Evolutionary conservation across 1,140 invertebrate species (phyloP).

Genomic region (Drosophila simulans): DNA sequence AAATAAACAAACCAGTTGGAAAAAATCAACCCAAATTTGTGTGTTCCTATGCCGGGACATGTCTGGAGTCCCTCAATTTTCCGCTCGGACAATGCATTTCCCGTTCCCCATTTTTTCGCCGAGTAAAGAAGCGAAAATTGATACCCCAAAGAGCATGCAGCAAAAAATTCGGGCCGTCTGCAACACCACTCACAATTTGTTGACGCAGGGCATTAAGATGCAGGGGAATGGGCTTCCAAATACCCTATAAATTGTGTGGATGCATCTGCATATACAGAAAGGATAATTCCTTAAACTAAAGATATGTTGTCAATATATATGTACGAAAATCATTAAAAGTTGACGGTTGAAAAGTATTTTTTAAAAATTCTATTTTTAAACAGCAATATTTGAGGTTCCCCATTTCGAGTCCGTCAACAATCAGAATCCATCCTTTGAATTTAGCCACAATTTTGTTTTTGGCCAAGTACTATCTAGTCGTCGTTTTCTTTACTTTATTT

Average conservation of each 20-base stretch:
- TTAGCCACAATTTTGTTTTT: background rate
- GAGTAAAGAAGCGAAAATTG: conserved; percentile 62
- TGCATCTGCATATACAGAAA: background rate
- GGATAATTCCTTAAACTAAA: too few relatives aligned
- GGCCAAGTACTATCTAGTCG: background rate
- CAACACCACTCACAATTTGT: conserved; percentile 68
- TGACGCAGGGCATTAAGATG: conserved; percentile 74
- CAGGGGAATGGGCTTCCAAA: conserved; percentile 5
- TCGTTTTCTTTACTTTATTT: background rate
- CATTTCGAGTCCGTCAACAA: too few relatives aligned
- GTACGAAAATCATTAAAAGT: background rate
- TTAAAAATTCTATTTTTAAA: too few relatives aligned
- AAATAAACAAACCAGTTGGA: conserved; percentile 65
- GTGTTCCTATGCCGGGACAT: conserved; percentile 61
- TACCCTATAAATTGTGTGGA: conserved; percentile 10
- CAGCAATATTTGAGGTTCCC: too few relatives aligned
- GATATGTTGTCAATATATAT: too few relatives aligned
- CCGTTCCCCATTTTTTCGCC: conserved; percentile 5
- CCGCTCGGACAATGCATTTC: conserved; percentile 70
- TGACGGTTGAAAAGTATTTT: background rate
- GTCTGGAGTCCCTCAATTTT: conserved; percentile 58
- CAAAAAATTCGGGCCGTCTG: conserved; percentile 56
- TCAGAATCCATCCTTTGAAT: background rate
- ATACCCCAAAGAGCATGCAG: conserved; percentile 65
- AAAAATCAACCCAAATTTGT: conserved; percentile 53